Base-by-base conservation (phyloP, 1,140 invertebrate genomes). In the Melitaea cinxia region DNA sequence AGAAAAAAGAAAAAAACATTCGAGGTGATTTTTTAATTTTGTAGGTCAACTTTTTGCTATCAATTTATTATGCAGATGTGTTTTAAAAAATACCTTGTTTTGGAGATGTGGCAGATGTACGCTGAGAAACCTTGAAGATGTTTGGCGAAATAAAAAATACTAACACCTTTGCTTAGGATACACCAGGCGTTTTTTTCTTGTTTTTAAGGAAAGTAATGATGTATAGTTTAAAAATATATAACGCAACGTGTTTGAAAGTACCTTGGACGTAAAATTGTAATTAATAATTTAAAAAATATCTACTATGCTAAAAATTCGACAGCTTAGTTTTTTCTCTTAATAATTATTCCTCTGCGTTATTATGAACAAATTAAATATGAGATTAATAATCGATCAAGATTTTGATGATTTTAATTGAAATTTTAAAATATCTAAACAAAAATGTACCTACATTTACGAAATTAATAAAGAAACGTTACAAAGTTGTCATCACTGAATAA, bases 31-130 rank as follows among this genome's bases (percentile, higher is more conserved):
- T 88, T 83, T 82, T 76, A 88, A 68, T 78, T 84, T 85, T 82
- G 75, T 90, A 86, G 88, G 88, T 90, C 82, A 88, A 78, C 57
- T 90, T 90, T 90, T 90, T 90, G 81, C 81, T 82, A 84, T 82
- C 75, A 85, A 82, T 89, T 84, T 77, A 78, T 80, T 90, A 90
- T 90, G 88, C 85, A 90, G 85, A 90, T 90, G 86, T 72, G 73
- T 77, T 77, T 81, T 83, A 79, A 84, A 57, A 83, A 82, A 82
- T 72, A 82, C 71, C 35, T 60, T 55, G 74, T 72, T 81, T 80
- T 70, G 71, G 76, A 81, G 78, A 76, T 75, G 54, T 61, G 78
- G 83, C 87, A 89, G 87, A 88, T 89, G 87, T 69, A 79, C 65
- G 24, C 2, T 6, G 24, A 71, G 62, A 71, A 75, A 79, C 76